Evolutionary conservation across 1,140 invertebrate genomes (phyloP), one percentile per base, ranked within the genome.

Genomic region (Apis mellifera): DNA sequence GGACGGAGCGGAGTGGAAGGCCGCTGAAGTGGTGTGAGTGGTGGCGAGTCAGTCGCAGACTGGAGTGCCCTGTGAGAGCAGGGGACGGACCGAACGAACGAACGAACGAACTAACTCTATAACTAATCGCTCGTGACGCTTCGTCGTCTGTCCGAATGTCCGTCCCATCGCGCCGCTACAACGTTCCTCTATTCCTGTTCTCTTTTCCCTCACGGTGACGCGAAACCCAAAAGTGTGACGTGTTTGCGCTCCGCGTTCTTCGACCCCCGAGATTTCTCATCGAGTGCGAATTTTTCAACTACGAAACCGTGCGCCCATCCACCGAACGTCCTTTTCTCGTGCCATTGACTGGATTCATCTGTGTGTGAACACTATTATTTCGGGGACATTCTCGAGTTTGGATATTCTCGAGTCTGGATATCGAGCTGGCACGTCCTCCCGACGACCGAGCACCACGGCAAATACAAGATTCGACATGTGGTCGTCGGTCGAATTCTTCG

Each of bases 1-100:
- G 88, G 88, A 88, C 85, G 87, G 83, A 84, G 87, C 78, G 89
- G 90, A 90, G 90, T 59, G 86, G 92, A 90, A 90, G 91, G 86
- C 85, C 88, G 90, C 84, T 94, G 91, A 93, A 91, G 93, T 93
- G 92, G 93, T 94, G 93, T 94, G 93, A 92, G 94, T 94, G 91
- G 85, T 91, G 78, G 87, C 89, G 90, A 93, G 93, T 93, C 94
- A 94, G 93, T 94, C 93, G 92, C 93, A 92, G 93, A 93, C 93
- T 93, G 94, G 93, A 94, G 94, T 91, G 92, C 93, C 92, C 92
- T 93, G 92, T 92, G 92, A 89, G 90, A 93, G 91, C 94, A 94
- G 93, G 93, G 92, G 93, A 93, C 93, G 92, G 93, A 93, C 87
- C 88, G 90, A 87, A 88, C 85, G 87, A 90, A 89, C 84, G 85